Conservation (phyloP, 2,113 vertebrate genomes). For the Tetraodon nigroviridis region DNA sequence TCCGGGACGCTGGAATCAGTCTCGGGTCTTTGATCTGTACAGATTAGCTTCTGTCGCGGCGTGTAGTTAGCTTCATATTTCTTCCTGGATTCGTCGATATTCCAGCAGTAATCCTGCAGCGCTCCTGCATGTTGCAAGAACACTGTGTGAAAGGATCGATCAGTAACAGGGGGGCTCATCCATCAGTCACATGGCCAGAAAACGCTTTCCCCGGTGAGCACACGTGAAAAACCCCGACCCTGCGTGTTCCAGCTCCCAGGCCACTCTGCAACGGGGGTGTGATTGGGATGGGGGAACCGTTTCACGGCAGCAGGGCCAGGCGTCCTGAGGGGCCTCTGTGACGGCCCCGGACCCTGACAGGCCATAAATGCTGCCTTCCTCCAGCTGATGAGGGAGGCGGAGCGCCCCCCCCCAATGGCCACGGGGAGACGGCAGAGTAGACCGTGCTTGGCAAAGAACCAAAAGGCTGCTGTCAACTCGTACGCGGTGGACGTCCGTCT, state of each 20-base stretch:
- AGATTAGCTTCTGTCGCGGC: slow-evolving; percentile 26
- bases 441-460: slow-evolving; percentile 28
- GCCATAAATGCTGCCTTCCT: slow-evolving; percentile 48
- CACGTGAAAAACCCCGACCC: no score
- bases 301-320: slow-evolving; percentile 32
- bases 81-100: not conserved
- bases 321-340: slow-evolving; percentile 52
- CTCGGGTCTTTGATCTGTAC: slow-evolving; percentile 20
- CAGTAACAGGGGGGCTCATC: no score
- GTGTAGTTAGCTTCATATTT: not conserved
- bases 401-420: slow-evolving; percentile 17
- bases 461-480: slow-evolving; percentile 21
- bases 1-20: slow-evolving; percentile 14
- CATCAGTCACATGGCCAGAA: no score
- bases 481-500: slow-evolving; percentile 14
- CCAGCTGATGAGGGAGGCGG: slow-evolving; percentile 27
- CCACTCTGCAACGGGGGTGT: no score
- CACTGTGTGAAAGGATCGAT: no score
- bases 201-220: no score
- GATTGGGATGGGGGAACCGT: no score
- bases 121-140: no score
- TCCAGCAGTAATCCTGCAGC: not conserved
- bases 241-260: no score
- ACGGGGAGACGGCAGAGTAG: slow-evolving; percentile 15
- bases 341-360: slow-evolving; percentile 48